Evolutionary conservation across 2,888 invertebrate genomes (phyloP), one percentile per base, ranked within the genome.

Genomic region (Stenurella melanura): DNA sequence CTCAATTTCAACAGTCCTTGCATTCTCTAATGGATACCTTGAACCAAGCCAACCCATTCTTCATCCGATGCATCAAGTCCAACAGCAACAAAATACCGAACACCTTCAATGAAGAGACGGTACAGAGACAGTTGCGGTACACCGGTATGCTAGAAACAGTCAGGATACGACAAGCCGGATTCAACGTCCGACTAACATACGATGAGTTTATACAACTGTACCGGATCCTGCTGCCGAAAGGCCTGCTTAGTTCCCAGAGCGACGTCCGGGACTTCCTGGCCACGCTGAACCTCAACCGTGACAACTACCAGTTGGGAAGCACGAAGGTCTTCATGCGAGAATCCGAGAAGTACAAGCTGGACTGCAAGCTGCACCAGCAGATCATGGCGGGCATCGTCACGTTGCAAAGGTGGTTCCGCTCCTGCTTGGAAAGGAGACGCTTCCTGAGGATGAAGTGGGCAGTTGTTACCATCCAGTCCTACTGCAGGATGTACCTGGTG

Each of bases 61-160:
- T 96, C 88, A 94, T 96, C 78, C 90, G 98, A 78, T 98, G 98
- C 89, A 98, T 98, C 88, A 98, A 98, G 90, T 97, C 97, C 72
- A 98, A 98, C 89, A 94, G 78, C 69, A 79, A 87, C 78, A 98
- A 98, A 92, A 94, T 96, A 79, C 95, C 98, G 0, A 97, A 97
- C 88, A 94, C 94, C 82, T 98, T 98, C 90, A 97, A 98, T 89
- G 96, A 98, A 85, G 96, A 96, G 79, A 96, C 97, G 0, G 97
- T 98, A 10, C 95, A 97, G 85, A 92, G 97, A 69, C 95, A 96
- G 88, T 91, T 98, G 76, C 92, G 98, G 11, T 98, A 98, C 90
- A 98, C 98, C 0, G 98, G 98, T 78, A 98, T 98, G 98, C 88
- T 98, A 85, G 98, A 98, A 88, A 98, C 98, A 0, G 98, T 98